phyloP scores from a whole-genome alignment of 2,113 vertebrate species.

The Lepus europaeus region DNA sequence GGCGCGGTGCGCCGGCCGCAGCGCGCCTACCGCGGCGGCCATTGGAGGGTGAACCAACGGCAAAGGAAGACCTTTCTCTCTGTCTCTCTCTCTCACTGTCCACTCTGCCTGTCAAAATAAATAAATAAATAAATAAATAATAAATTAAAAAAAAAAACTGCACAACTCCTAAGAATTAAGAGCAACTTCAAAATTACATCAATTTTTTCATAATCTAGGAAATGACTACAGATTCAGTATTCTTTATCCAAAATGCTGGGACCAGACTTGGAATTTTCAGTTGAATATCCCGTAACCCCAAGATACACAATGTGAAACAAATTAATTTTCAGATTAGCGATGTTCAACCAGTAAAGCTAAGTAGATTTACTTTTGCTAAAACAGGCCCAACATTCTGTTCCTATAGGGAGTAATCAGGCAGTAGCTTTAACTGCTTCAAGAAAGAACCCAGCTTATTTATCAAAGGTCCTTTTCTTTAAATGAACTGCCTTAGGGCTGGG shows the following conservation, averaged over 20 bases:
- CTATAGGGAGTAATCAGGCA: slow-evolving; percentile 23
- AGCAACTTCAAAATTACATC: slow-evolving; percentile 38
- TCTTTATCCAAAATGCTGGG: background rate
- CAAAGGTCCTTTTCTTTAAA: slow-evolving; percentile 10
- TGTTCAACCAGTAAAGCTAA: background rate
- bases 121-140: no score
- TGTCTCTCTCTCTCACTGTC: no score
- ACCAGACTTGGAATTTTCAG: background rate
- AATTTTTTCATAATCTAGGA: slow-evolving; percentile 41
- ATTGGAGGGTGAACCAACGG: no score
- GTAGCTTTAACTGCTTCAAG: slow-evolving; percentile 20
- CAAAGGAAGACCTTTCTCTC: no score
- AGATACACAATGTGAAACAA: background rate
- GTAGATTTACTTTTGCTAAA: slow-evolving; percentile 27
- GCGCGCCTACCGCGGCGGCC: no score
- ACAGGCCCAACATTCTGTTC: slow-evolving; percentile 42
- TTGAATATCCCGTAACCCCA: background rate
- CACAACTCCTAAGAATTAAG: slow-evolving; percentile 27
- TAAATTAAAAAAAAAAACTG: background rate
- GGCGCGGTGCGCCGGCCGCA: no score
- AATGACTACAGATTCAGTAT: slow-evolving; percentile 11
- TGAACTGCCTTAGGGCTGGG: background rate
- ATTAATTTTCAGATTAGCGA: background rate
- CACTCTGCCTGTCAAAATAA: no score
- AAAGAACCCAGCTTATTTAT: slow-evolving; percentile 28